These are phyloP conservation scores for Gortyna flavago DNA, from an alignment of 2,888 invertebrate genomes.

Conservation along the genomic window DNA sequence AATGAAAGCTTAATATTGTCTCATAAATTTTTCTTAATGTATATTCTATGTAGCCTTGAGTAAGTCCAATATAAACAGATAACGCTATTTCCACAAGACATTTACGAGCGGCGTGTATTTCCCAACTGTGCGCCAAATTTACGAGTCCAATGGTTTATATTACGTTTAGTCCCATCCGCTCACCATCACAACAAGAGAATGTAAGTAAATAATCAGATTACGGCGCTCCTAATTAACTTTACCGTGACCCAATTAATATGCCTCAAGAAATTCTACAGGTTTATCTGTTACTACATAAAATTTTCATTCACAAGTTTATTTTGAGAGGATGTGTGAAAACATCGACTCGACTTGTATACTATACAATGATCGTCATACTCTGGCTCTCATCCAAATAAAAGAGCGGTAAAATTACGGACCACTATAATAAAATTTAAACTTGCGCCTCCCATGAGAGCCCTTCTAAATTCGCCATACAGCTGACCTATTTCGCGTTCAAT, in stretches of 20 bases:
- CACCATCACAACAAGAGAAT: slow-evolving; percentile 38
- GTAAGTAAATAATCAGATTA: slow-evolving; percentile 50
- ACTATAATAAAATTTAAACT: slow-evolving; percentile 72
- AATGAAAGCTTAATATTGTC: slow-evolving; percentile 24
- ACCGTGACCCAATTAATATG: slow-evolving; percentile 59
- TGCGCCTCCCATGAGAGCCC: slow-evolving; percentile 75
- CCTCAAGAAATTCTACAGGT: slow-evolving; percentile 24
- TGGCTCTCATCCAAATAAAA: slow-evolving; percentile 75
- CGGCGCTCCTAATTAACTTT: slow-evolving; percentile 37
- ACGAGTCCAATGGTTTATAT: slow-evolving; percentile 43
- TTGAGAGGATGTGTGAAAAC: slow-evolving; percentile 53
- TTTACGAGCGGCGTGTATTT: slow-evolving; percentile 65
- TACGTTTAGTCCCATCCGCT: slow-evolving; percentile 29
- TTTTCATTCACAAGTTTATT: slow-evolving; percentile 66
- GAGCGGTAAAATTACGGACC: slow-evolving; percentile 60
- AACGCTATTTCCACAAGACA: slow-evolving; percentile 67
- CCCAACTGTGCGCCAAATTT: slow-evolving; percentile 40
- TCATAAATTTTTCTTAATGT: slow-evolving; percentile 40
- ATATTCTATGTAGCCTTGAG: slow-evolving; percentile 71
- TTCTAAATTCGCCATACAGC: slow-evolving; percentile 75
- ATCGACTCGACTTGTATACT: slow-evolving; percentile 31
- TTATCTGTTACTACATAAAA: slow-evolving; percentile 37
- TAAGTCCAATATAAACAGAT: slow-evolving; percentile 72
- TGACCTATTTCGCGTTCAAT: slow-evolving; percentile 76
- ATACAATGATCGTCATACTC: slow-evolving; percentile 62